phyloP scores from a whole-genome alignment of 1,140 invertebrate species.

The Lepidurus packardi region DNA sequence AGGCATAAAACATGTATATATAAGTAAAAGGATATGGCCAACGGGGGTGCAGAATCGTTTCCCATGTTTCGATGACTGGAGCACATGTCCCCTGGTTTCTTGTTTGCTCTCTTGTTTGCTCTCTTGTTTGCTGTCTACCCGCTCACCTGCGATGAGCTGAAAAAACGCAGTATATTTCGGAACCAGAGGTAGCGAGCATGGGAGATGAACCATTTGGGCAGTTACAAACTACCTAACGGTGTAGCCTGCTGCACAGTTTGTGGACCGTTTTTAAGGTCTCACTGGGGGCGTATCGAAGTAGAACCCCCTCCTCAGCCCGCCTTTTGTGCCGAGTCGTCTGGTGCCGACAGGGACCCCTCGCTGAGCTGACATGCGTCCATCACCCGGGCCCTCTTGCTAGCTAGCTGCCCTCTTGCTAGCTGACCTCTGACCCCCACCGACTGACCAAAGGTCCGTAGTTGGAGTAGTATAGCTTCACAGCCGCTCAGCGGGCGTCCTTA shows the following conservation, averaged over 20 bases:
- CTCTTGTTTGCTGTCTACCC: too few species aligned
- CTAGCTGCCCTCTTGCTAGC: constrained; percentile 20
- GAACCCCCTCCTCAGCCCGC: neutral
- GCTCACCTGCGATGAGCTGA: too few species aligned
- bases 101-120: too few species aligned
- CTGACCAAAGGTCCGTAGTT: neutral
- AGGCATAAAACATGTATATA: neutral
- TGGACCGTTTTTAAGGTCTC: neutral
- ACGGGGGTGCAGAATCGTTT: neutral
- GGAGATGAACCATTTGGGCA: neutral
- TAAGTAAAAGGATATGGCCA: neutral
- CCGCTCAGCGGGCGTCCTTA: constrained; percentile 3
- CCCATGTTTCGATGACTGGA: too few species aligned
- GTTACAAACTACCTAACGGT: neutral
- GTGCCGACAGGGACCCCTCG: constrained; percentile 29
- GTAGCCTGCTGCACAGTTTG: neutral
- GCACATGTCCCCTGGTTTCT: too few species aligned
- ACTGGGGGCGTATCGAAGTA: constrained; percentile 13
- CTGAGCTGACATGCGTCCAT: constrained; percentile 32
- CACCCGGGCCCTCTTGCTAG: constrained; percentile 17
- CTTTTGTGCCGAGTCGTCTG: constrained; percentile 14
- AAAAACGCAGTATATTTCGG: too few species aligned
- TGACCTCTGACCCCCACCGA: constrained; percentile 24
- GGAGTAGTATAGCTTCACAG: neutral
- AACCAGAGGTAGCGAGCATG: too few species aligned